Conservation (phyloP, 1,140 invertebrate genomes). For the Potamilus streckersoni region DNA sequence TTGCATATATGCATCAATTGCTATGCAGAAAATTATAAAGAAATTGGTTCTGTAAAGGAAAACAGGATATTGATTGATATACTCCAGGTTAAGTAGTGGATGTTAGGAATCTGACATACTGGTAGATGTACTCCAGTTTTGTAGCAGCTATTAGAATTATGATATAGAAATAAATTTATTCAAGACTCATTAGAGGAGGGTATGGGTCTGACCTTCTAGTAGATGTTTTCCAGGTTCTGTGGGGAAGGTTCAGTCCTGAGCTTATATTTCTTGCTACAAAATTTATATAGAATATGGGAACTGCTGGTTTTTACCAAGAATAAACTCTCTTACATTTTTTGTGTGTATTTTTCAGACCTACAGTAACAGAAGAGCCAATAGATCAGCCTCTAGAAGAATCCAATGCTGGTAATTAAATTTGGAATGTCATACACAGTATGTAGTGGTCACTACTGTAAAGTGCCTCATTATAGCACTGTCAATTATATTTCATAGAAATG, state of each 20-base stretch:
- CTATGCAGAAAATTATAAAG: no score
- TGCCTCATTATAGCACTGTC: constrained; percentile 3
- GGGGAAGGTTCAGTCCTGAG: no score
- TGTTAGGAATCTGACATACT: background rate
- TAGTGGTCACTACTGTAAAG: background rate
- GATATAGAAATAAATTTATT: no score
- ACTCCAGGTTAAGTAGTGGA: constrained; percentile 4
- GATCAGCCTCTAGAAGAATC: constrained; percentile 32
- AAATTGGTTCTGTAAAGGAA: no score
- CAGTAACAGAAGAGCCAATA: constrained; percentile 37
- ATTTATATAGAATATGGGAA: no score
- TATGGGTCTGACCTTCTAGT: no score
- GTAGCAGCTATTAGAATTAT: no score
- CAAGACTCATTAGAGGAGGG: no score
- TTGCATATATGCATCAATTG: no score
- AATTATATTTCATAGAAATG: no score
- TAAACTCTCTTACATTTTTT: background rate
- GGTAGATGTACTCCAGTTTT: background rate
- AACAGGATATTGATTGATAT: background rate
- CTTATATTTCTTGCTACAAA: no score
- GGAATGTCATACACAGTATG: background rate
- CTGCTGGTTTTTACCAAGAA: no score
- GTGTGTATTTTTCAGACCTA: constrained; percentile 33
- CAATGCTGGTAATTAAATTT: constrained; percentile 19
- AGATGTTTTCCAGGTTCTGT: background rate